Conservation (phyloP, 2,797 vertebrate genomes). For the Muraenolepis orangiensis region DNA sequence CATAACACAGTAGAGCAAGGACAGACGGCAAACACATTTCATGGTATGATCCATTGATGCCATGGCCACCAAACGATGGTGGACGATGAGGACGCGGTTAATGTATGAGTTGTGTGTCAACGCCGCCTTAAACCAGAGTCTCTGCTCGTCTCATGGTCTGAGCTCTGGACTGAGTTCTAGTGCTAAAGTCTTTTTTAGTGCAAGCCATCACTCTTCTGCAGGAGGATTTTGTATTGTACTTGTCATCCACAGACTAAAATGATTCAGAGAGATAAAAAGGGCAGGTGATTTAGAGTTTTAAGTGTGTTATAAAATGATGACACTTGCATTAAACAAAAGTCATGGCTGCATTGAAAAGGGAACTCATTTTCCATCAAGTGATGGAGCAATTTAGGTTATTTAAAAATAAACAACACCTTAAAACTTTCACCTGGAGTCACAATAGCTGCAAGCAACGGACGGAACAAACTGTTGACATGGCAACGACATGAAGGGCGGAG, state of each 20-base stretch:
- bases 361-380: not conserved
- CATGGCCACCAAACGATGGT: slow-evolving; percentile 57
- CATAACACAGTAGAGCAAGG: not conserved
- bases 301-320: not conserved
- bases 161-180: not conserved
- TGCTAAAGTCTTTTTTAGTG: not conserved
- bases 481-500: not conserved
- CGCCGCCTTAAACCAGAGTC: slow-evolving; percentile 67
- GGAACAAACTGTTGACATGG: slow-evolving; percentile 12
- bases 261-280: not conserved
- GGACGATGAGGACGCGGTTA: slow-evolving; percentile 64
- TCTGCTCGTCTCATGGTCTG: slow-evolving; percentile 15
- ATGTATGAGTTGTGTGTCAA: slow-evolving; percentile 77
- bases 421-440: not conserved
- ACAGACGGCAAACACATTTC: not conserved
- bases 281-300: not conserved
- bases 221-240: too few species aligned
- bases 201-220: too few species aligned
- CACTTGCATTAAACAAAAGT: not conserved
- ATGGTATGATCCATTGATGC: slow-evolving; percentile 52
- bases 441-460: not conserved
- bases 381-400: not conserved
- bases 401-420: not conserved
- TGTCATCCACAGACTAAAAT: too few species aligned
- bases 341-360: not conserved